Evolutionary conservation across 2,797 vertebrate genomes (phyloP), one percentile per base, ranked within the genome.

Genomic region (Enteromius mattozi): DNA sequence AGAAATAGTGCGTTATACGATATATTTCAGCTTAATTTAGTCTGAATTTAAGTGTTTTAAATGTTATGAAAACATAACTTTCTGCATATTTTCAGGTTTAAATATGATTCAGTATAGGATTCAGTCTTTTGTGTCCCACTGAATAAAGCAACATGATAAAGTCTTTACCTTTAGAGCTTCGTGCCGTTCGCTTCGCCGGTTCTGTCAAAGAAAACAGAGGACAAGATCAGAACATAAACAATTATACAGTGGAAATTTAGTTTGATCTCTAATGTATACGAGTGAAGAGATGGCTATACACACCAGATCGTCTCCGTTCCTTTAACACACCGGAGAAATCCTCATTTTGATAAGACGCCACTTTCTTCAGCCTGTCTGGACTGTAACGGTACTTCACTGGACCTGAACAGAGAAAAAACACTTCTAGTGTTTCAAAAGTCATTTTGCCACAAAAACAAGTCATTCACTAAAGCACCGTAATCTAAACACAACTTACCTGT

Each of bases 271-370:
- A 9, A 82, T 19, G 17, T 10, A 19, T 12, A 21, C 0, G 37
- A 78, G 6, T 9, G 49, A 54, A 19, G 19, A 16, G 35, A 1
- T n/a, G 5, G 24, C 17, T 4, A 12, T 21, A 71, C 94, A 92
- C 92, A 99, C 98, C 98, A 10, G 98, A 99, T 84, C 96, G 96
- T 83, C 97, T 95, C 81, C 97, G 96, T 24, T 94, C 96, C 69
- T 96, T 94, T 10, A 93, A 89, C 3, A 1, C 91, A 0, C 65
- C 66, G 6, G 92, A 84, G 6, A 95, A 92, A 3, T 97, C 95
- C 0, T 95, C 95, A 3, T 69, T 56, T 14, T 95, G 94, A 86
- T 90, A 96, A 69, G 94, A 95, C 92, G 95, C 94, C 0, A 93
- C 89, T 90, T 96, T 98, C 93, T 97, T 97, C 87, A 96, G 91